Conservation (phyloP, 2,113 vertebrate genomes). For the Cathartes aura region DNA sequence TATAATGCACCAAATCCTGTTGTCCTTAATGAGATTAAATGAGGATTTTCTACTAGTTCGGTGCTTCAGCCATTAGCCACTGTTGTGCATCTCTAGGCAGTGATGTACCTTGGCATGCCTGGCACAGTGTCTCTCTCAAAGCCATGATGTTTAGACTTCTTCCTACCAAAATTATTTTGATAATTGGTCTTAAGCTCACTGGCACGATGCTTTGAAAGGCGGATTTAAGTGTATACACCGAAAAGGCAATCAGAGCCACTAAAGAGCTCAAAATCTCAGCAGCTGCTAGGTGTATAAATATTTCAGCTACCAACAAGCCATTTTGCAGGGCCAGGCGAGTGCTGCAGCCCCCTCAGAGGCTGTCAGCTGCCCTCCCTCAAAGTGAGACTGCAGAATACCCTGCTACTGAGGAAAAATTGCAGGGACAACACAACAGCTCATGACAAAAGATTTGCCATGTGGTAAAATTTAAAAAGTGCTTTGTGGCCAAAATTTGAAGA, state of each 20-base stretch:
- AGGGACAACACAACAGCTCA: not conserved
- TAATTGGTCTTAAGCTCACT: not conserved
- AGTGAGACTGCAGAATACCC: not conserved
- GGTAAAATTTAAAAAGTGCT: not conserved
- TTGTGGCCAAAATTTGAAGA: not conserved
- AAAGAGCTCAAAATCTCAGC: not conserved
- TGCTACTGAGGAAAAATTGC: not conserved
- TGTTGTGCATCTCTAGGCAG: not conserved
- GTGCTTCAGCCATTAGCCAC: not conserved
- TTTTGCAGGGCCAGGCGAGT: not conserved
- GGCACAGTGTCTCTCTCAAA: not conserved
- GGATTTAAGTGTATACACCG: not conserved
- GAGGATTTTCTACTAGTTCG: not conserved
- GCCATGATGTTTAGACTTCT: not conserved
- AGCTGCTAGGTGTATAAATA: not conserved
- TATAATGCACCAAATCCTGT: not conserved
- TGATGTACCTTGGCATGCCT: not conserved
- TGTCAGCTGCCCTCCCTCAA: not conserved
- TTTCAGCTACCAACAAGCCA: not conserved
- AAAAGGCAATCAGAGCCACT: not conserved
- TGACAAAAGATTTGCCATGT: not conserved
- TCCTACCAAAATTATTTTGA: not conserved
- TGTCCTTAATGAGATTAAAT: constrained; percentile 17
- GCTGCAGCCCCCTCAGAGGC: not conserved
- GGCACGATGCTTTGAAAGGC: not conserved